phyloP scores from a whole-genome alignment of 2,888 invertebrate genomes.

The Caenorhabditis macrosperma region DNA sequence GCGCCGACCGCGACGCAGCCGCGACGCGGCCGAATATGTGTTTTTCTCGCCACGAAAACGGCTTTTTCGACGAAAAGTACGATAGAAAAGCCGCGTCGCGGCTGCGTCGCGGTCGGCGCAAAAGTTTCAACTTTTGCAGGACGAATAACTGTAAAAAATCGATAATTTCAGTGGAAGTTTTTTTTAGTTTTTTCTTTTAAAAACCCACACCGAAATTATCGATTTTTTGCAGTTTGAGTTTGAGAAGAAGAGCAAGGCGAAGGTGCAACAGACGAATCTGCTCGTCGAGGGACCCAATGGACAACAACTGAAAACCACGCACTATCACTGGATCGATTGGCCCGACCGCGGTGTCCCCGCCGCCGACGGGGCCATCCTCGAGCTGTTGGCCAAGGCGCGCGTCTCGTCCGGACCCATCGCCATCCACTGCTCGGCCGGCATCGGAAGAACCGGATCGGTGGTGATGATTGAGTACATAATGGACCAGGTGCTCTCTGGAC shows the following conservation, averaged over 20 bases:
- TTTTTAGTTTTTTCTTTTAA: no score
- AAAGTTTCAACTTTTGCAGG: background rate
- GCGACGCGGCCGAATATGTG: no score
- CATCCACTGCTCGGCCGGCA: conserved; percentile 68
- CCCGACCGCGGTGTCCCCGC: conserved; percentile 65
- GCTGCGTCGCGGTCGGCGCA: no score
- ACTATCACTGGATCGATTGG: conserved; percentile 69
- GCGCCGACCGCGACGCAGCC: no score
- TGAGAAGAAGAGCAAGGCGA: conserved; percentile 15
- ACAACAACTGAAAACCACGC: conserved; percentile 26
- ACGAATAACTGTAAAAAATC: no score
- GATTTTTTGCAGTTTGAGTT: conserved; percentile 29
- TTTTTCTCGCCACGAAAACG: no score
- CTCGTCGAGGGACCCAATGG: conserved; percentile 24
- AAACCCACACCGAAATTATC: no score
- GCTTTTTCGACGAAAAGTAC: no score
- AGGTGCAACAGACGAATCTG: conserved; percentile 46
- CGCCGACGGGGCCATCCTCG: conserved; percentile 57
- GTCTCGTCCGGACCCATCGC: conserved; percentile 57
- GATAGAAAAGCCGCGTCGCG: no score
- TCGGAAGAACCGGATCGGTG: conserved; percentile 66
- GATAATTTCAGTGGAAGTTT: no score
- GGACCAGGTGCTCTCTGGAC: conserved; percentile 52
- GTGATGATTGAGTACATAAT: conserved; percentile 67
- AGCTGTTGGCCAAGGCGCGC: conserved; percentile 49